A percentile compares a stretch with the other conserved stretches of the same genome.
phyloP scores from a whole-genome alignment of 2,113 vertebrate species.

The Recurvirostra avosetta region DNA sequence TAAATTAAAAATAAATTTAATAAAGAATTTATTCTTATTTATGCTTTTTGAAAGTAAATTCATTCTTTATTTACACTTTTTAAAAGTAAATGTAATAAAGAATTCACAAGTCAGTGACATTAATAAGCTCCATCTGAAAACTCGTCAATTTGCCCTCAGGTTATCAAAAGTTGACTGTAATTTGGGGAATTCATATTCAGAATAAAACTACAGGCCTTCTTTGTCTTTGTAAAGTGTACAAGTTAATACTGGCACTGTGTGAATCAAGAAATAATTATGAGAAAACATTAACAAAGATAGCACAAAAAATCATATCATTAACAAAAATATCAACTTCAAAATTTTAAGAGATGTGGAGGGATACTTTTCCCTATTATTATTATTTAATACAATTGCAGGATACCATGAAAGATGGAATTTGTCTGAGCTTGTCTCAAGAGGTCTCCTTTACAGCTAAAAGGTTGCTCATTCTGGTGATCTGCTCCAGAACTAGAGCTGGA shows the following conservation, averaged over 20 bases:
- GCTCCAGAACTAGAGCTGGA: not conserved
- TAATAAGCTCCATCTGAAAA: not conserved
- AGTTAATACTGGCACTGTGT: not conserved
- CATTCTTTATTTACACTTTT: too few species aligned
- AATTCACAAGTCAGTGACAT: not conserved
- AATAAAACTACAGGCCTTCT: not conserved
- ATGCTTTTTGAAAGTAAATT: too few species aligned
- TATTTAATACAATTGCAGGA: not conserved
- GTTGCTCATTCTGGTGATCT: not conserved
- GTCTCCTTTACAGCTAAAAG: not conserved
- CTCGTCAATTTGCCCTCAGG: not conserved
- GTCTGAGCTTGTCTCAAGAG: not conserved
- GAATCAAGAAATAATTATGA: not conserved
- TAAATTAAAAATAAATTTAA: too few species aligned
- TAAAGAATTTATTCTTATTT: too few species aligned
- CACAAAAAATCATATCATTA: fast-evolving
- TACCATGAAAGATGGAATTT: not conserved
- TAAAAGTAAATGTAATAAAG: not conserved
- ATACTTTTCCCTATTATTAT: not conserved
- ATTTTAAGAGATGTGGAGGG: not conserved
- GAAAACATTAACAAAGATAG: not conserved
- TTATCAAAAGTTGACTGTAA: not conserved
- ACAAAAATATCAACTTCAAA: not conserved
- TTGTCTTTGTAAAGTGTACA: not conserved
- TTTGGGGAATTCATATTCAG: not conserved